Base-by-base conservation (phyloP, 2,797 vertebrate species). In the Sebastes iracundus region DNA sequence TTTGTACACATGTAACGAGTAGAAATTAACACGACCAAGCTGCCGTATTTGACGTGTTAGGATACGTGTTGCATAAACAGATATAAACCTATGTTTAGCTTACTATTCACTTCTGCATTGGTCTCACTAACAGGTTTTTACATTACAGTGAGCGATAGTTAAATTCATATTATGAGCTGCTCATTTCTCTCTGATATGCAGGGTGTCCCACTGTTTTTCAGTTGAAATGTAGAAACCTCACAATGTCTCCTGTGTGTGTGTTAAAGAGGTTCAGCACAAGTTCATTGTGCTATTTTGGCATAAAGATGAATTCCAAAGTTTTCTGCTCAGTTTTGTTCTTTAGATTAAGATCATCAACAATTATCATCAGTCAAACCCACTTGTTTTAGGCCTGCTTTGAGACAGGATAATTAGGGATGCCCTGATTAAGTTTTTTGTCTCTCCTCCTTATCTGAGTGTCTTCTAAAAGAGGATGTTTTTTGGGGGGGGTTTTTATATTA, bases 381-480 rank as follows among this genome's bases (percentile, higher is more conserved):
- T 53, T 72, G 18, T 64, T n/a, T 27, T 53, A 27, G 30, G 9
- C 8, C 1, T 2, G 6, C 27, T 73, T 68, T 75, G 13, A 65
- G 46, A 65, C 30, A 28, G 27, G 52, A 66, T 70, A 73, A 78
- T 81, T 66, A 70, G 18, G 67, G n/a, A 61, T 27, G 25, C 27
- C 8, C 55, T 71, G 60, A 78, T 70, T 28, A 33, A 49, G 12
- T 5, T n/a, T 52, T 58, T 53, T 74, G 7, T 56, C 12, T 62
- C 13, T 66, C 10, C 22, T n/a, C 30, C 25, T 66, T 12, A 30
- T 69, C 12, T 42, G 35, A 66, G 2, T 12, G 46, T 56, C 10
- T 12, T 63, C 10, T 16, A 60, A 30, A 18, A 20, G 4, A 46
- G 5, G 14, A 42, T 16, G 14, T 42, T 16, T 13, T 38, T 14